Percentiles rank a stretch among this genome's conserved stretches.
These are phyloP conservation scores for Ameiurus melas DNA, from an alignment of 2,113 vertebrate genomes.

Conservation along the genomic window DNA sequence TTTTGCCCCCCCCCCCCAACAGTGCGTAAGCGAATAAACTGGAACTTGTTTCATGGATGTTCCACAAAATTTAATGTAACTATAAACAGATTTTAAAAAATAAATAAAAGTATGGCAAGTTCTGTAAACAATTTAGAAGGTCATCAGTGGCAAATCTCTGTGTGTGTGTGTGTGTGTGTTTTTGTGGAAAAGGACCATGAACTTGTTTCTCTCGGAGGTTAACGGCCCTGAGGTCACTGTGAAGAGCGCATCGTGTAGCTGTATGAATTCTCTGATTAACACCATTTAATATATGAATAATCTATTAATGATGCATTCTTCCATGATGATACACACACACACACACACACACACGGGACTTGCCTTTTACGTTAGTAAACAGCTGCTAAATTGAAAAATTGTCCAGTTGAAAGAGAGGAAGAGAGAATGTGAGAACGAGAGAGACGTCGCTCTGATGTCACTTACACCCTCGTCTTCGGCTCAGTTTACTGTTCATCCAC, in stretches of 20 bases:
- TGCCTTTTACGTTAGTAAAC: neutral
- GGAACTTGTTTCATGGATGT: too few relatives aligned
- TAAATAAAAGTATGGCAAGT: too few relatives aligned
- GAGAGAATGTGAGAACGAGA: neutral
- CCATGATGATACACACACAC: neutral
- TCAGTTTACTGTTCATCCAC: slow-evolving; percentile 72
- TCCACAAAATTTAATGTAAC: too few relatives aligned
- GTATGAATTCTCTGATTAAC: neutral
- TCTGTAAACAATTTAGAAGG: neutral
- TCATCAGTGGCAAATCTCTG: neutral
- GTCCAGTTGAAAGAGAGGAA: neutral
- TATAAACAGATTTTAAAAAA: too few relatives aligned
- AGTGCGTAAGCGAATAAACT: too few relatives aligned
- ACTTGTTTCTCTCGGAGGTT: slow-evolving; percentile 49
- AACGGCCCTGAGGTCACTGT: slow-evolving; percentile 54
- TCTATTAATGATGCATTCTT: neutral
- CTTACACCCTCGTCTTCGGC: slow-evolving; percentile 81
- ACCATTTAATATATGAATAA: neutral
- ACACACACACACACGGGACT: neutral
- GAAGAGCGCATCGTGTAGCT: neutral
- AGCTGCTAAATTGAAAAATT: neutral
- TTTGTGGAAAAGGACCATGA: neutral
- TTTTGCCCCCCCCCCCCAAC: too few relatives aligned
- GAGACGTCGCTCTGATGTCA: neutral
- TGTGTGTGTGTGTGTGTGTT: neutral